phyloP scores from a whole-genome alignment of 1,140 invertebrate genomes.

The Drosophila jambulina region DNA sequence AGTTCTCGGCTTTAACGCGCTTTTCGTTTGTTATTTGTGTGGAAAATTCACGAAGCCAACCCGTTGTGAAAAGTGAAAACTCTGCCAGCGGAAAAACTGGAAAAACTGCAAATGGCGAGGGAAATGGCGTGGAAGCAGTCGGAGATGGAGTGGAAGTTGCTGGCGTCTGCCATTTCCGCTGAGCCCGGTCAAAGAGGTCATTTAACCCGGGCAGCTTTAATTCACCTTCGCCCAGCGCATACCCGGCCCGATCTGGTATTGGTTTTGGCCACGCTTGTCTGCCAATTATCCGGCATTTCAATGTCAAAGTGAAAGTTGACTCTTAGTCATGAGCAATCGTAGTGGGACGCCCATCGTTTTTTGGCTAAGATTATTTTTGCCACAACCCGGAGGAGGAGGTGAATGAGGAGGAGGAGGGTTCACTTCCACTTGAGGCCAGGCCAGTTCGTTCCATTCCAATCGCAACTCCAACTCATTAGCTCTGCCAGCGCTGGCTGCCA shows the following conservation, averaged over 20 bases:
- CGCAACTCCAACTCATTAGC: conserved; percentile 65
- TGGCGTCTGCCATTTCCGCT: conserved; percentile 69
- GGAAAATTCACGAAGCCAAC: conserved; percentile 61
- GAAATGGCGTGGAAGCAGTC: conserved; percentile 7
- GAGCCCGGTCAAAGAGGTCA: conserved; percentile 64
- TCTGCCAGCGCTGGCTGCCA: conserved; percentile 42
- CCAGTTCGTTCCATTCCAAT: conserved; percentile 22
- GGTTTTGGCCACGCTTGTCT: conserved; percentile 38
- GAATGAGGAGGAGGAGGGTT: conserved; percentile 24
- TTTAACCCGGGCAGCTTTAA: conserved; percentile 62
- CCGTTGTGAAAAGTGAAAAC: conserved; percentile 81
- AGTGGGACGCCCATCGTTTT: conserved; percentile 24
- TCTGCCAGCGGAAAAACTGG: conserved; percentile 66
- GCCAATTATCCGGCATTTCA: conserved; percentile 80
- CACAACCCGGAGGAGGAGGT: conserved; percentile 18
- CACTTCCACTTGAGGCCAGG: conserved; percentile 58
- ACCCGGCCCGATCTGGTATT: conserved; percentile 15
- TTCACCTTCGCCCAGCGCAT: conserved; percentile 52
- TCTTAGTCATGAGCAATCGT: conserved; percentile 60
- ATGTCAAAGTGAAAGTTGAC: conserved; percentile 85
- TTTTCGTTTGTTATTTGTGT: conserved; percentile 15
- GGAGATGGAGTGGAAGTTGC: conserved; percentile 17
- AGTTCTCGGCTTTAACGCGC: conserved; percentile 57
- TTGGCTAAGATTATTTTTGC: conserved; percentile 49
- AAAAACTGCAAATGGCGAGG: conserved; percentile 62